Base-by-base conservation (phyloP, 2,113 vertebrate genomes). In the Potamarius usumacintae region DNA sequence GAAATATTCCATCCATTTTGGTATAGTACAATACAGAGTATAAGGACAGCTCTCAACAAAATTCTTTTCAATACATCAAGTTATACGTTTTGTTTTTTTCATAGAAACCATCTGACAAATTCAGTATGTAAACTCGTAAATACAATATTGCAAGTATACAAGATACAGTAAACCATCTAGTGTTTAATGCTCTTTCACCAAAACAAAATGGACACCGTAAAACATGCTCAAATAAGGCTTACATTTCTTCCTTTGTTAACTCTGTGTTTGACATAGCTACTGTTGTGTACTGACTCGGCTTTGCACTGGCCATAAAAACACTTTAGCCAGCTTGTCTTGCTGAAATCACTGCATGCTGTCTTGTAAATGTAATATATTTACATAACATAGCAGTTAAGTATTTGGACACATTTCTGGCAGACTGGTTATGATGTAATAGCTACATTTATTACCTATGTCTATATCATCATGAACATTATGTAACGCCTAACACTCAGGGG, bases 21-120 rank as follows among this genome's bases (percentile, higher is more conserved):
- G 27, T 89, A 89, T 76, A 87, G 30, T 89, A 89, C 91, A 91
- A 76, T 87, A 71, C 88, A 89, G 63, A 85, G 87, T 69, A 91
- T 63, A 90, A 74, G n/a, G 27, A 88, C 63, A 89, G 30, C 83
- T 86, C 48, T 72, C 6, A 83, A 77, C 50, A 81, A 77, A 88
- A 85, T 82, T 78, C 85, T 71, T 87, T 74, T 89, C 77, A 48
- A 84, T 89, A 89, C 85, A 91, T 60, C 83, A 83, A 71, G 34
- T 80, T 42, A 86, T 57, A 83, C 14, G 14, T 80, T 42, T 42
- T 42, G 83, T 76, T 62, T 78, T 15, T 15, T 9, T 50, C 14
- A 71, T 77, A 65, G 55, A 71, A 69, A 9, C 34, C 18, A 69
- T 82, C 27, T 82, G 27, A 85, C n/a, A 52, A 60, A 85, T 27